Base-by-base conservation (phyloP, 2,888 invertebrate genomes). In the Parelbella ahira region DNA sequence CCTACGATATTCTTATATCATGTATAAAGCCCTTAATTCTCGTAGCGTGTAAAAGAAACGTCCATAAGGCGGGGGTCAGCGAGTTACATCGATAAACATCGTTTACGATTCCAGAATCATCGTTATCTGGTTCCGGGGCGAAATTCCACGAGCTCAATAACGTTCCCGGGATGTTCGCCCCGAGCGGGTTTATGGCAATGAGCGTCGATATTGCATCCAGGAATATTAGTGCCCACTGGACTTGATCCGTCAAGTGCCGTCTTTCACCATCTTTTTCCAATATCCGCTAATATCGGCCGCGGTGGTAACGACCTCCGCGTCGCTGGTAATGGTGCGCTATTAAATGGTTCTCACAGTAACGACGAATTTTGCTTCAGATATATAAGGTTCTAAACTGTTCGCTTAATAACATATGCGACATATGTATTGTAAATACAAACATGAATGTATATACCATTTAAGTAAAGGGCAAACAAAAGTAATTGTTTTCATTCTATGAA, bases 131-230 rank as follows among this genome's bases (percentile, higher is more conserved):
- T 68, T 63, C 60, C 63, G 64, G 61, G 53, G 64, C 62, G 59
- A 71, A 71, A 67, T 64, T 63, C 68, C 70, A 56, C 61, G 59
- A 69, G 76, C 71, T 70, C 75, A 75, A 78, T 75, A 75, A 66
- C 68, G 69, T 59, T 58, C 68, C 65, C 3, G 34, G 24, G 13
- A 23, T 11, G 30, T 32, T 24, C 34, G 34, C 34, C 24, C 13
- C 24, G n/a, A 18, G 23, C 34, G 34, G 33, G 30, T 24, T 24
- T 20, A 39, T 20, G 25, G 32, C 24, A 13, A 33, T 24, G 39
- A 19, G 38, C 15, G 39, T 3, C 23, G 68, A 68, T 69, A 68
- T 68, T 61, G 63, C 65, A 66, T 69, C 69, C 19, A 18, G 18
- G 66, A 68, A 68, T 76, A 77, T 77, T 71, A 76, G 75, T 68